Conservation (phyloP, 2,797 vertebrate genomes). For the Acanthis flammea region DNA sequence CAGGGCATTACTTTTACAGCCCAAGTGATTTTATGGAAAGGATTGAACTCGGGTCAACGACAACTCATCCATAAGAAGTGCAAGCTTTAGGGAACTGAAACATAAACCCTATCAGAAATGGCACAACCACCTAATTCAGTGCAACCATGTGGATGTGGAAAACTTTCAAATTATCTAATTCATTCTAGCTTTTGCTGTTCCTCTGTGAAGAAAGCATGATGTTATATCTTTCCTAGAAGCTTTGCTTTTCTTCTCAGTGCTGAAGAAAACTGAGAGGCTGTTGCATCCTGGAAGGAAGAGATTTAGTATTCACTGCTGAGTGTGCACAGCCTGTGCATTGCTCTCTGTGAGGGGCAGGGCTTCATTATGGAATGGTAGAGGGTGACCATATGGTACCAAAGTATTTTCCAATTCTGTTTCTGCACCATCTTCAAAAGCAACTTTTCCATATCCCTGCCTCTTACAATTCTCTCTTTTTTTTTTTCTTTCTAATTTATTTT, state of each 20-base stretch:
- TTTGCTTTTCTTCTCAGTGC: neutral
- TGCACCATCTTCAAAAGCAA: neutral
- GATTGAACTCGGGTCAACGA: neutral
- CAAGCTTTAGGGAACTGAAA: neutral
- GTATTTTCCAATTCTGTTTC: neutral
- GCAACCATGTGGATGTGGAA: neutral
- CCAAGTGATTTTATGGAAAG: neutral
- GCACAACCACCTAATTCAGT: neutral
- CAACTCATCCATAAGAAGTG: neutral
- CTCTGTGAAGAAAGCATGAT: neutral
- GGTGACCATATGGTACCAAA: neutral
- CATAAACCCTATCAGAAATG: neutral
- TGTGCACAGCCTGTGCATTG: neutral
- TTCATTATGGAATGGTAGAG: neutral
- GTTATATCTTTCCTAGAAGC: neutral
- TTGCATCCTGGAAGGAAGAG: neutral
- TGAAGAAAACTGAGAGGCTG: neutral
- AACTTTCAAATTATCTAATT: neutral
- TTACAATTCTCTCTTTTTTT: neutral
- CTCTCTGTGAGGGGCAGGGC: neutral
- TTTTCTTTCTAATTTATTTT: neutral
- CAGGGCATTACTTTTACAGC: neutral
- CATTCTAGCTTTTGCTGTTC: neutral
- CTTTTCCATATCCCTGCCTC: neutral
- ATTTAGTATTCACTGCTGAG: neutral